Evolutionary conservation across 2,797 vertebrate species (phyloP).

Genomic region (Adelosebastes latens): DNA sequence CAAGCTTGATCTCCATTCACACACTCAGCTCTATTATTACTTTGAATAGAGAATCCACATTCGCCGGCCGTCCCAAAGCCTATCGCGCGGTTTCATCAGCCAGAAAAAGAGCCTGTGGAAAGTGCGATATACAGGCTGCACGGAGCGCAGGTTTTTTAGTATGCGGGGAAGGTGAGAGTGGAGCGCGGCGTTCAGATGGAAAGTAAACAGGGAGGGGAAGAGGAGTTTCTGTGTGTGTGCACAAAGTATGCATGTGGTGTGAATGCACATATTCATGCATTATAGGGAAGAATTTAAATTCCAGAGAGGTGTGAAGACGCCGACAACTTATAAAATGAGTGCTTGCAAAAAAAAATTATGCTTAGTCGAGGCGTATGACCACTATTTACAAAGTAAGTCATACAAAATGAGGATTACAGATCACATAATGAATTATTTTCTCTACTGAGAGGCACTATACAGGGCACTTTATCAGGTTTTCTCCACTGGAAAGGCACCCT

Average conservation of each 20-base stretch:
- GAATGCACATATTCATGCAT: neutral
- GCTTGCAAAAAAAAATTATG: neutral
- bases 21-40: constrained; percentile 49
- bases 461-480: neutral
- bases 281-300: neutral
- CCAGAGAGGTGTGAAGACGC: neutral
- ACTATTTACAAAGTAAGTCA: neutral
- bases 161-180: constrained; percentile 21
- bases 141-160: constrained; percentile 9
- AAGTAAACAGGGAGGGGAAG: neutral
- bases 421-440: neutral
- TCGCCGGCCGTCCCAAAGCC: constrained; percentile 21
- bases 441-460: neutral
- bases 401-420: neutral
- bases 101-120: constrained; percentile 41
- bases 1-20: constrained; percentile 71
- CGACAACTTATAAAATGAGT: neutral
- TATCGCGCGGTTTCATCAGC: constrained; percentile 53
- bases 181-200: constrained; percentile 20
- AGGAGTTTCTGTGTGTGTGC: neutral
- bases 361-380: neutral
- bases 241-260: neutral
- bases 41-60: constrained; percentile 53
- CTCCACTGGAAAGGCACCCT: too few relatives aligned
- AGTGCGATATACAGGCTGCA: constrained; percentile 28